Conservation (phyloP, 2,797 vertebrate genomes). For the Cygnus olor region DNA sequence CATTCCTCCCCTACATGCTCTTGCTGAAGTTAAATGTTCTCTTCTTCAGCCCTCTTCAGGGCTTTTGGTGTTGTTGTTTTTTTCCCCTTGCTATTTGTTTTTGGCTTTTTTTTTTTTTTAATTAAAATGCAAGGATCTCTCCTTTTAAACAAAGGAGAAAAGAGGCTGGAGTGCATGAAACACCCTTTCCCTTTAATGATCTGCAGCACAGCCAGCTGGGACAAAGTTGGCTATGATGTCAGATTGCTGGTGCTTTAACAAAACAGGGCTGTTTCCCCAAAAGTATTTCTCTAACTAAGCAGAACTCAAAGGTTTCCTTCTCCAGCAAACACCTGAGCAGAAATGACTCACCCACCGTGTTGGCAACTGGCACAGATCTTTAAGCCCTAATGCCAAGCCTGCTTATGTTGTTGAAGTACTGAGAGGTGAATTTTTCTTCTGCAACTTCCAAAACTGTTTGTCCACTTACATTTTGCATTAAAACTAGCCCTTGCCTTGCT, state of each 20-base stretch:
- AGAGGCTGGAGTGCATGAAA: neutral
- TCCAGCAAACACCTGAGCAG: slow-evolving; percentile 54
- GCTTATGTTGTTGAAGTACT: neutral
- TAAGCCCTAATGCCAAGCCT: neutral
- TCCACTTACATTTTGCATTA: neutral
- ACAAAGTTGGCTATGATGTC: neutral
- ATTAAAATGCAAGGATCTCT: neutral
- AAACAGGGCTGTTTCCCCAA: neutral
- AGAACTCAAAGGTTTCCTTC: slow-evolving; percentile 38
- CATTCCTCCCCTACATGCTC: neutral
- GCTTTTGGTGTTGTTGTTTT: neutral
- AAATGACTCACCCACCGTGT: neutral
- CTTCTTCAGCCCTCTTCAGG: neutral
- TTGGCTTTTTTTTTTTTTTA: neutral
- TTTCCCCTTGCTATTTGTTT: neutral
- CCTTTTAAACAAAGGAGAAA: neutral
- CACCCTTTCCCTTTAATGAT: neutral
- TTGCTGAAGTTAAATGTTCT: neutral
- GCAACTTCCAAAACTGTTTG: neutral
- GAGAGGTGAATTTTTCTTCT: neutral
- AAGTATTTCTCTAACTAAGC: slow-evolving; percentile 26
- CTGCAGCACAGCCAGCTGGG: neutral
- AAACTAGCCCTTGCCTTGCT: neutral
- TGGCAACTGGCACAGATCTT: neutral
- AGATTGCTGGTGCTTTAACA: slow-evolving; percentile 9